A percentile compares a stretch with the other conserved stretches of the same genome.
Evolutionary conservation across 2,113 vertebrate species (phyloP).

Genomic region (Eublepharis macularius): DNA sequence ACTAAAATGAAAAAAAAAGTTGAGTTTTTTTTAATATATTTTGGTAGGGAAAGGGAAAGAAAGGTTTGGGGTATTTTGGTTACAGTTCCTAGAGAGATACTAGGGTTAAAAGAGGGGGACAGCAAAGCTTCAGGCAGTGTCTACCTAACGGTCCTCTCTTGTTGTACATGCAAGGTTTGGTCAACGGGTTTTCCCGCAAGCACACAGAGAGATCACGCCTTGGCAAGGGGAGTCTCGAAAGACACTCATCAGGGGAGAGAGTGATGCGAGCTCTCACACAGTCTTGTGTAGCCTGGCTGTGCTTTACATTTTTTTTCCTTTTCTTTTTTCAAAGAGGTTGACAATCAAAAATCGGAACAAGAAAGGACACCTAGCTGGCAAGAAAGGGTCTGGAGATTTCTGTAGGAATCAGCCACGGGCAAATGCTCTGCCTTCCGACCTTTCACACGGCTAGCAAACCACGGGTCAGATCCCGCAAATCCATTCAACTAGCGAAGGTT

Average conservation of each 20-base stretch:
- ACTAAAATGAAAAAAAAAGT: constrained; percentile 17
- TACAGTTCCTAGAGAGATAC: constrained; percentile 1
- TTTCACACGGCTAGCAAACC: no score
- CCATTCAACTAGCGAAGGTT: no score
- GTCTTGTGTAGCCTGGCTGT: not conserved
- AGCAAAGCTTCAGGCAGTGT: not conserved
- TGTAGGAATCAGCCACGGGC: not conserved
- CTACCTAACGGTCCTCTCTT: not conserved
- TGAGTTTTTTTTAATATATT: not conserved
- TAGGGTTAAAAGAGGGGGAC: not conserved
- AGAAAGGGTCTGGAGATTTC: not conserved
- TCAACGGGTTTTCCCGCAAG: not conserved
- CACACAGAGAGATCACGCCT: no score
- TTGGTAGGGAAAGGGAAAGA: not conserved
- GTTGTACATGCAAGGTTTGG: not conserved
- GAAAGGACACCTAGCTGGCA: not conserved
- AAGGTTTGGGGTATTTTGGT: constrained; percentile 4
- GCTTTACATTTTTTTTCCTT: not conserved
- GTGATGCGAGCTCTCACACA: not conserved
- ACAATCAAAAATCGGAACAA: not conserved
- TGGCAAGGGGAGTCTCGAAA: not conserved
- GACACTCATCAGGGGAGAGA: not conserved
- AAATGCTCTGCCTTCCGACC: no score
- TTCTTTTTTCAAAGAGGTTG: not conserved
- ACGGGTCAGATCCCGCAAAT: no score